These are phyloP conservation scores for Neodiprion fabricii DNA, from an alignment of 1,140 invertebrate genomes.

Conservation along the genomic window DNA sequence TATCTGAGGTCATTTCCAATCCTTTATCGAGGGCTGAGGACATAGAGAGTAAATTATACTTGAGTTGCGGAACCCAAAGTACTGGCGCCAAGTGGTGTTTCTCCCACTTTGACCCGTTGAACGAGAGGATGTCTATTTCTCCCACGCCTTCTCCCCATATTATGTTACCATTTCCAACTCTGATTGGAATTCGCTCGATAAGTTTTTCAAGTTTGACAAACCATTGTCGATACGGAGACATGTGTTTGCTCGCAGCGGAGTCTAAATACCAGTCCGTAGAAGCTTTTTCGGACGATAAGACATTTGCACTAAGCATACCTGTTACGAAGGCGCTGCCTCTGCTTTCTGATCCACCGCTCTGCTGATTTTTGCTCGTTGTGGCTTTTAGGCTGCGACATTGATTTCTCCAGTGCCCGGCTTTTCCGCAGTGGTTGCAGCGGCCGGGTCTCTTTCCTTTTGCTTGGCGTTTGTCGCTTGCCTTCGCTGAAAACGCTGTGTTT, in stretches of 20 bases:
- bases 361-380: conserved; percentile 15
- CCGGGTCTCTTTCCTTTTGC: conserved; percentile 14
- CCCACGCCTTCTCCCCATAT: conserved; percentile 32
- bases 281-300: conserved; percentile 6
- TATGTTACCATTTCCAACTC: conserved; percentile 32
- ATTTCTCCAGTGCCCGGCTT: conserved; percentile 23
- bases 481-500: conserved; percentile 7
- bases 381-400: conserved; percentile 21
- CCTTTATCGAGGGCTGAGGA: conserved; percentile 43
- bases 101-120: conserved; percentile 34
- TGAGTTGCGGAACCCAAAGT: conserved; percentile 49
- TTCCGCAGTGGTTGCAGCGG: conserved; percentile 28
- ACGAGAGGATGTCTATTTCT: conserved; percentile 32
- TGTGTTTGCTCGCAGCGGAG: conserved; percentile 36
- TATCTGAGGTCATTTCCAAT: conserved; percentile 35
- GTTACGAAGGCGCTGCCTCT: too few species aligned
- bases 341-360: not conserved
- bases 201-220: conserved; percentile 31
- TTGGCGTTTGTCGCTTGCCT: not conserved
- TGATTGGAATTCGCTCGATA: conserved; percentile 12
- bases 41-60: conserved; percentile 54
- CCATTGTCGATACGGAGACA: conserved; percentile 28
- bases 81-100: conserved; percentile 42
- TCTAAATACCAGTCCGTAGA: conserved; percentile 25
- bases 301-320: conserved; percentile 15